Conservation (phyloP, 2,113 vertebrate genomes). For the Seriola dumerili region DNA sequence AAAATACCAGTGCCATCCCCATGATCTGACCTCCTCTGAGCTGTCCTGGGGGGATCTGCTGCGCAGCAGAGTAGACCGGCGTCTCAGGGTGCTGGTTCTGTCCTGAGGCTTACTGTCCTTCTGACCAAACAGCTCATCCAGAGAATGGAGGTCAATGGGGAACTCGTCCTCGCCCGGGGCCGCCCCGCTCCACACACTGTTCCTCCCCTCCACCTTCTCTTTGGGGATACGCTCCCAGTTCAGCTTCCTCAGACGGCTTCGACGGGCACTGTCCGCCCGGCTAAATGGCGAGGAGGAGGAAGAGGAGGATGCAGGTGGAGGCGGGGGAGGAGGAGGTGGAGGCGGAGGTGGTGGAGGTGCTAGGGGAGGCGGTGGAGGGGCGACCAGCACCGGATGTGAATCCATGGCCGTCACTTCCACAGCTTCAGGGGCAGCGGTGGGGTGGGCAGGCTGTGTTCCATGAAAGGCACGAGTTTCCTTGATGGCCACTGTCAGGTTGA, state of each 20-base stretch:
- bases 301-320: conserved; percentile 48
- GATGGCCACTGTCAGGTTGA: conserved; percentile 75
- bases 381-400: conserved; percentile 39
- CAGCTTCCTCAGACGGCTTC: conserved; percentile 83
- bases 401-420: conserved; percentile 83
- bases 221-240: conserved; percentile 88
- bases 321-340: conserved; percentile 64
- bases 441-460: conserved; percentile 73
- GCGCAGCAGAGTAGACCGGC: conserved; percentile 64
- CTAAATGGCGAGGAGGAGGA: conserved; percentile 58
- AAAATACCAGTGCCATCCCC: background rate
- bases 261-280: conserved; percentile 66
- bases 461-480: conserved; percentile 80
- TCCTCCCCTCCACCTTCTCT: conserved; percentile 85
- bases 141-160: conserved; percentile 83
- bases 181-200: conserved; percentile 84
- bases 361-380: conserved; percentile 47
- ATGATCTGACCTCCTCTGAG: conserved; percentile 76
- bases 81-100: conserved; percentile 63
- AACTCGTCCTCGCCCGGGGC: conserved; percentile 79
- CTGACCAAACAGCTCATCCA: conserved; percentile 87
- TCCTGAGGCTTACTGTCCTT: conserved; percentile 77
- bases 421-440: conserved; percentile 30
- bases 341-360: conserved; percentile 62
- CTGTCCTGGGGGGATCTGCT: conserved; percentile 78